Conservation (phyloP, 92 coral and sea anemone species). For the Phenganax stokvisi region DNA sequence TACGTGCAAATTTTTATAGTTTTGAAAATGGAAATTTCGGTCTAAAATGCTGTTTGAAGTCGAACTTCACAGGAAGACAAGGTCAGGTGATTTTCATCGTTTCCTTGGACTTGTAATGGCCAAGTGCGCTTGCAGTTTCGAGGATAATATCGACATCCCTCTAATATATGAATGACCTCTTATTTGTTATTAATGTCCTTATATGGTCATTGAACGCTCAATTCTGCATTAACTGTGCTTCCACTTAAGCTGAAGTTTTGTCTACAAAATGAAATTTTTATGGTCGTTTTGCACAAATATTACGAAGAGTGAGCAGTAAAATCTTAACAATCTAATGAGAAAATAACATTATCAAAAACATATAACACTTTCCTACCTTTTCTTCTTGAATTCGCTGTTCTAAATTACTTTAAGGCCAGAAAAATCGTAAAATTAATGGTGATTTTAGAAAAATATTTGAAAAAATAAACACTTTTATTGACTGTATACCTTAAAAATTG, state of each 20-base stretch:
- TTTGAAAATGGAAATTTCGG: neutral
- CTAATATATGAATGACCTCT: slow-evolving; percentile 35
- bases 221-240: neutral
- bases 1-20: neutral
- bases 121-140: slow-evolving; percentile 37
- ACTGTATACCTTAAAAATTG: too few relatives aligned
- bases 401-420: too few relatives aligned
- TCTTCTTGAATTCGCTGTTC: too few relatives aligned
- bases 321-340: too few relatives aligned
- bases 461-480: too few relatives aligned
- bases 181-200: slow-evolving; percentile 30
- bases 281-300: neutral
- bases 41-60: neutral
- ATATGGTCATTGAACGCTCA: slow-evolving; percentile 14
- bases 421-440: too few relatives aligned
- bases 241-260: neutral
- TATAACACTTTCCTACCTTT: too few relatives aligned
- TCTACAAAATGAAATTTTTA: neutral
- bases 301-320: too few relatives aligned
- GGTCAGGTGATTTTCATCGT: neutral
- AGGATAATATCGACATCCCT: slow-evolving; percentile 31
- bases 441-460: too few relatives aligned
- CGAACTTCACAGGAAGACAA: neutral
- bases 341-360: too few relatives aligned
- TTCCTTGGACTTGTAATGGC: neutral